phyloP scores from a whole-genome alignment of 2,797 vertebrate species.

The Champsocephalus esox region DNA sequence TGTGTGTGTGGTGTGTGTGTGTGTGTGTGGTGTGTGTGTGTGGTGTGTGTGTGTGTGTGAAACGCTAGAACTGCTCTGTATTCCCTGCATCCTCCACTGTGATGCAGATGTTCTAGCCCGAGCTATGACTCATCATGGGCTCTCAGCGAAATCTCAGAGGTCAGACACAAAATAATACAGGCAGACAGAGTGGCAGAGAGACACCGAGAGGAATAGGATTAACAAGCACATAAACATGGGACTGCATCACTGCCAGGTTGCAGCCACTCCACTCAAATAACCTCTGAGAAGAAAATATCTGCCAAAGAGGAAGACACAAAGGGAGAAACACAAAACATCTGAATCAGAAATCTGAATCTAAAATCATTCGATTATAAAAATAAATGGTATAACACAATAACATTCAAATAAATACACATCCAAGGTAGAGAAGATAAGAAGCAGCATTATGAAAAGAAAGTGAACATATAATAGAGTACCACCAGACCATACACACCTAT shows the following conservation, averaged over 20 bases:
- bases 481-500: background rate
- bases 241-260: conserved; percentile 25
- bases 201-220: conserved; percentile 39
- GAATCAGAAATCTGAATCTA: too few species aligned
- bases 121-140: conserved; percentile 78
- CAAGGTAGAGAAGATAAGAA: too few species aligned
- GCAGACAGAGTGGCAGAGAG: conserved; percentile 34
- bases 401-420: too few species aligned
- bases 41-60: conserved; percentile 20
- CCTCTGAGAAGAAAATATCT: conserved; percentile 1
- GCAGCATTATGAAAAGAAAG: too few species aligned
- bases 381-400: too few species aligned
- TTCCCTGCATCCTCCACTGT: conserved; percentile 59
- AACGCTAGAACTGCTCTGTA: conserved; percentile 62
- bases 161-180: conserved; percentile 65
- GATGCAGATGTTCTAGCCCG: conserved; percentile 70
- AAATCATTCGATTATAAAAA: too few species aligned
- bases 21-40: background rate
- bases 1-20: too few species aligned
- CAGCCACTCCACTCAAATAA: conserved; percentile 22
- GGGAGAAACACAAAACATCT: background rate
- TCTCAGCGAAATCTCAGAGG: conserved; percentile 69
- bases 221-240: conserved; percentile 21
- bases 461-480: too few species aligned
- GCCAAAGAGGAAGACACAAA: background rate